Evolutionary conservation across 1,140 invertebrate genomes (phyloP), one percentile per base, ranked within the genome.

Genomic region (Pachypsylla venusta): DNA sequence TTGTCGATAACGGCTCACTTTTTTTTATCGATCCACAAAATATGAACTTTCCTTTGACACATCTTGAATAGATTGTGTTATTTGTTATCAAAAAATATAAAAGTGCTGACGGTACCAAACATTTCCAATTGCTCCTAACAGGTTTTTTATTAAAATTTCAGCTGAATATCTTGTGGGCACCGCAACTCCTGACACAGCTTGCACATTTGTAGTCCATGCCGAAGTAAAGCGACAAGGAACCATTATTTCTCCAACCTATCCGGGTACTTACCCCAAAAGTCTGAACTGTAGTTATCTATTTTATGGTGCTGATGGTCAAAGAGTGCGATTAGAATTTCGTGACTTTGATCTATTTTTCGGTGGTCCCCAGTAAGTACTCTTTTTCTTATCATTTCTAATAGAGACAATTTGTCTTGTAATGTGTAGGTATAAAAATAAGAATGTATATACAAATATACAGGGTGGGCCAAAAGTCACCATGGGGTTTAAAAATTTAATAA

Each of bases 301-400:
- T 73, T 80, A 89, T 64, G 96, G 96, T n/a, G 79, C 81, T 66
- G 77, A 79, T 24, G 84, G 86, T 57, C 90, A 99, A 75, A 77
- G 97, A 67, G 89, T 99, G 64, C 83, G 92, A 61, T 77, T 99
- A 62, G 92, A 93, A 74, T 99, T 99, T 77, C 79, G 91, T 66
- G 96, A 99, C 75, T 98, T 99, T 75, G 94, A 98, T 74, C 81
- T 99, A 57, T 98, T 96, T 77, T 97, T 91, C 75, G 96, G 96
- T 64, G 96, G 95, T 65, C 85, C 93, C 68, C 96, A 99, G 94
- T 98, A 77, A 90, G 88, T 86, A 72, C 62, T 60, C 24, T 27
- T 19, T 5, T n/a, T 60, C n/a, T 61, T 53, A 53, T 53, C 12
- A 53, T 13, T 7, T n/a, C n/a, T n/a, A n/a, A n/a, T n/a, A n/a